A percentile compares a stretch with the other conserved stretches of the same genome.
phyloP scores from a whole-genome alignment of 2,888 invertebrate species.

The Microplitis deprimator region DNA sequence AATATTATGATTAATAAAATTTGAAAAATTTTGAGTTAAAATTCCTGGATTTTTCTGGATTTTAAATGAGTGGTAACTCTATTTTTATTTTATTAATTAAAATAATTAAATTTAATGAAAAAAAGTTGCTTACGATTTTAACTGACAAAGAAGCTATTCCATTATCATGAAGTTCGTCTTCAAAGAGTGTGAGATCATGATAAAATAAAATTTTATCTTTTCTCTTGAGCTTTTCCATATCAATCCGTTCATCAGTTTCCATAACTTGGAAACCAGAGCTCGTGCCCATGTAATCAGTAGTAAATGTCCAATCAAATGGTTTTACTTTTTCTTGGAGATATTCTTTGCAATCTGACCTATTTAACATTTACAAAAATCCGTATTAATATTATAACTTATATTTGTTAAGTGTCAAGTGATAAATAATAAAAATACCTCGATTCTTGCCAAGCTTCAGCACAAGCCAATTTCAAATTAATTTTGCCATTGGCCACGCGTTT shows the following conservation, averaged over 20 bases:
- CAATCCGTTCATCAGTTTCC: conserved; percentile 82
- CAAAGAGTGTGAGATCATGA: conserved; percentile 93
- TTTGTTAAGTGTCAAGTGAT: no score
- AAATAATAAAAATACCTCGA: conserved; percentile 77
- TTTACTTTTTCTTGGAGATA: conserved; percentile 82
- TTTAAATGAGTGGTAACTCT: no score
- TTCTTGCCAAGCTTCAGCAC: conserved; percentile 92
- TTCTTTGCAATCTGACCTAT: conserved; percentile 77
- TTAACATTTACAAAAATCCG: neutral
- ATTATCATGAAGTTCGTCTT: conserved; percentile 99
- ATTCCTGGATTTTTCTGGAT: no score
- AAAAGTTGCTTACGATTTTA: conserved; percentile 85
- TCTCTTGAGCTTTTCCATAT: conserved; percentile 89
- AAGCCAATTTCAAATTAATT: conserved; percentile 87
- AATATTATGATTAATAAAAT: no score
- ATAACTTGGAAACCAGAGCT: conserved; percentile 76
- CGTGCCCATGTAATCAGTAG: conserved; percentile 92
- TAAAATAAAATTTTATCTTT: conserved; percentile 95
- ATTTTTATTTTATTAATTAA: neutral
- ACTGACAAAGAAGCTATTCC: conserved; percentile 92
- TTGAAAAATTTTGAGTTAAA: no score
- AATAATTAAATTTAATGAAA: neutral
- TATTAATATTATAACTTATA: no score
- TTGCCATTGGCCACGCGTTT: conserved; percentile 83
- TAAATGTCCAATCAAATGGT: conserved; percentile 98